Evolutionary conservation across 1,140 invertebrate species (phyloP).

Genomic region (Brachionus plicatilis): DNA sequence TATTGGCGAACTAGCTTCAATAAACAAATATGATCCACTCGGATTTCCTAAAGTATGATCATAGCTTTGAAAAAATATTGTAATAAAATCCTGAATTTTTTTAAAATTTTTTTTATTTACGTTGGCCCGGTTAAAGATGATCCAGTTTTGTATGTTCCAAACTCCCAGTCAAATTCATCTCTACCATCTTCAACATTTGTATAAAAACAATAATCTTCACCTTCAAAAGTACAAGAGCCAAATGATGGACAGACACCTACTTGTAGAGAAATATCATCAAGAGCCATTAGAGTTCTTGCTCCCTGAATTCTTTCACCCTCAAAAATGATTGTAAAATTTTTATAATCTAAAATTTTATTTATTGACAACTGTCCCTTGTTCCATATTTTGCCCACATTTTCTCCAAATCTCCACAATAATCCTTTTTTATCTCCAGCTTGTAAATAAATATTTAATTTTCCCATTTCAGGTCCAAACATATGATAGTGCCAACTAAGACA

Average conservation of each 20-base stretch:
- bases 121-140: slow-evolving; percentile 46
- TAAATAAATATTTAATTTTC: slow-evolving; percentile 36
- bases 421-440: slow-evolving; percentile 11
- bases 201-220: slow-evolving; percentile 59
- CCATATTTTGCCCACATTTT: slow-evolving; percentile 37
- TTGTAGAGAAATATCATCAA: slow-evolving; percentile 32
- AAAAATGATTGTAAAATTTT: slow-evolving; percentile 44
- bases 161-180: slow-evolving; percentile 50
- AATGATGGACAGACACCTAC: slow-evolving; percentile 16
- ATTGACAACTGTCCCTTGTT: slow-evolving; percentile 16
- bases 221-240: slow-evolving; percentile 47
- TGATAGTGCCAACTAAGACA: slow-evolving; percentile 42
- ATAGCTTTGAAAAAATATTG: slow-evolving; percentile 32
- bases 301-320: slow-evolving; percentile 44
- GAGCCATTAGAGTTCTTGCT: slow-evolving; percentile 44
- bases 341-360: not conserved
- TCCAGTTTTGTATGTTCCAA: slow-evolving; percentile 44
- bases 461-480: slow-evolving; percentile 41
- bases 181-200: slow-evolving; percentile 43
- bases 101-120: not conserved
- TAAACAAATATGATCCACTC: slow-evolving; percentile 52
- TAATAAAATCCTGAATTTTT: not conserved
- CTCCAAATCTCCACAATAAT: slow-evolving; percentile 17
- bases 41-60: slow-evolving; percentile 53
- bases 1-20: slow-evolving; percentile 44